These are phyloP conservation scores for Lasioglossum albipes DNA, from an alignment of 1,140 invertebrate species.

Conservation along the genomic window DNA sequence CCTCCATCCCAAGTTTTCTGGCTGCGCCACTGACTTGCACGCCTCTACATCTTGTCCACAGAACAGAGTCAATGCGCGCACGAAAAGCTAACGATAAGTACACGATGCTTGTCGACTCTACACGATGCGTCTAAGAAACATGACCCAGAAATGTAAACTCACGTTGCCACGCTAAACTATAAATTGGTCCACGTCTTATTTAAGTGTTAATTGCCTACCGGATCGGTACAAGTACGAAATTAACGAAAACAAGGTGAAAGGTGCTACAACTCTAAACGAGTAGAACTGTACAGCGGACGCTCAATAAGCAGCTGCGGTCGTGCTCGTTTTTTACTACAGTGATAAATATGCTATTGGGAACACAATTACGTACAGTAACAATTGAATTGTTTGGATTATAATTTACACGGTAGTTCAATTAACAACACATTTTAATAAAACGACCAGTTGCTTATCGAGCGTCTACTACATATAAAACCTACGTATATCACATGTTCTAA, in stretches of 20 bases:
- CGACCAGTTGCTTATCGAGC: no score
- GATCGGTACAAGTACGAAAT: slow-evolving; percentile 1
- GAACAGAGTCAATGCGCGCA: slow-evolving; percentile 18
- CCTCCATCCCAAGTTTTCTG: slow-evolving; percentile 8
- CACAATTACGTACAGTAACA: no score
- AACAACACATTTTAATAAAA: no score
- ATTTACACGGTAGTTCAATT: no score
- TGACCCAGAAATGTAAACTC: not conserved
- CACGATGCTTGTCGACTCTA: not conserved
- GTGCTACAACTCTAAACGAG: not conserved
- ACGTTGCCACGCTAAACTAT: not conserved
- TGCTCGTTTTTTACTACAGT: no score
- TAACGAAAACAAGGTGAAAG: not conserved
- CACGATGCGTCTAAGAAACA: not conserved
- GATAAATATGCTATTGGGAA: no score
- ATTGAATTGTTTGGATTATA: no score
- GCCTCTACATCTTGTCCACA: slow-evolving; percentile 6
- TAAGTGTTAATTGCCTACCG: not conserved
- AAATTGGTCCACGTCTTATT: slow-evolving; percentile 34
- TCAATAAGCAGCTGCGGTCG: no score
- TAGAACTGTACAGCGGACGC: not conserved
- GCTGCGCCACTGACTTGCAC: slow-evolving; percentile 28
- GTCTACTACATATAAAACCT: not conserved
- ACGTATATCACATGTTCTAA: slow-evolving; percentile 20
- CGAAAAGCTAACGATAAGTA: slow-evolving; percentile 20